These are phyloP conservation scores for Dendrolimus punctatus DNA, from an alignment of 1,140 invertebrate genomes.

Conservation along the genomic window DNA sequence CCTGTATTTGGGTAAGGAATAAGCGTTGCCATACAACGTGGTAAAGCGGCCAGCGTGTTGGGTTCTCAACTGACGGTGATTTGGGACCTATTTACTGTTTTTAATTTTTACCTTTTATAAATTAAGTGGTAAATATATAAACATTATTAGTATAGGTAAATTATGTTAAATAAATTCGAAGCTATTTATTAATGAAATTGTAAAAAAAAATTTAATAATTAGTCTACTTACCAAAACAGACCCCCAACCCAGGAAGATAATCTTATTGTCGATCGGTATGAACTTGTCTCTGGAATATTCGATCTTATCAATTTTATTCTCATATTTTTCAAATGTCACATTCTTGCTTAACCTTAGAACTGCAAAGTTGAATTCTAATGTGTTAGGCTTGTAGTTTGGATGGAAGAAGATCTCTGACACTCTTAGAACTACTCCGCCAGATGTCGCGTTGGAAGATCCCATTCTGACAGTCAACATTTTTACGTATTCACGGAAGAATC, in stretches of 20 bases:
- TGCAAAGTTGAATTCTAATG: slow-evolving; percentile 52
- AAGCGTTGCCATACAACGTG: too few relatives aligned
- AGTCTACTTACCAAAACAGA: slow-evolving; percentile 42
- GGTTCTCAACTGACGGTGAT: too few relatives aligned
- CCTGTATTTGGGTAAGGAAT: too few relatives aligned
- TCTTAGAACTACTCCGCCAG: slow-evolving; percentile 40
- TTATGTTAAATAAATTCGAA: too few relatives aligned
- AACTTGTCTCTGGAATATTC: slow-evolving; percentile 25
- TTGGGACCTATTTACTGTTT: too few relatives aligned
- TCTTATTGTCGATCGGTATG: slow-evolving; percentile 33
- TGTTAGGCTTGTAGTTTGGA: slow-evolving; percentile 55
- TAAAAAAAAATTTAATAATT: slow-evolving; percentile 1
- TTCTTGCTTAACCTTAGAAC: slow-evolving; percentile 46
- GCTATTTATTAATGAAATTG: too few relatives aligned
- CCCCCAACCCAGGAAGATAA: slow-evolving; percentile 58
- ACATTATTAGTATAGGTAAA: too few relatives aligned
- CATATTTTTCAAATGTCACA: slow-evolving; percentile 25
- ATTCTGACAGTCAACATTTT: slow-evolving; percentile 49
- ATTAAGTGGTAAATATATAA: too few relatives aligned
- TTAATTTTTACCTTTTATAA: too few relatives aligned
- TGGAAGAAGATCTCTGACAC: slow-evolving; percentile 56
- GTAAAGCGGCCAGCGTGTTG: too few relatives aligned
- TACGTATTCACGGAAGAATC: slow-evolving; percentile 58
- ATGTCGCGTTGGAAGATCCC: slow-evolving; percentile 46
- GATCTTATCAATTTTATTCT: slow-evolving; percentile 22